Evolutionary conservation across 1,140 invertebrate species (phyloP).

Genomic region (Dendrolimus kikuchii): DNA sequence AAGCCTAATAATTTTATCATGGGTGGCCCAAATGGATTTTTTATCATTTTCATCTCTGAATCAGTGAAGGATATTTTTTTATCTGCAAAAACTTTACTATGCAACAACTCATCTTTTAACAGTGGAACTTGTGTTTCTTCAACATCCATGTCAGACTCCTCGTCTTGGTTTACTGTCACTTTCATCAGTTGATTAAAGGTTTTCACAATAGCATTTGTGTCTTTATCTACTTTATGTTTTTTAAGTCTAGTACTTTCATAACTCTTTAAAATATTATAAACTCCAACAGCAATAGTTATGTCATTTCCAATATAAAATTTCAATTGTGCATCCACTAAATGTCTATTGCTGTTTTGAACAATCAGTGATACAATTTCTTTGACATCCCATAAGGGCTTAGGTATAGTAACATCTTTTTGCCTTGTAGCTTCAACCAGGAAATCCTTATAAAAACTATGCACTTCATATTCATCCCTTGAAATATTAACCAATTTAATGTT

Average conservation of each 20-base stretch:
- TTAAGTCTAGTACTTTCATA: conserved; percentile 30
- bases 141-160: conserved; percentile 25
- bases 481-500: conserved; percentile 52
- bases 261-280: conserved; percentile 46
- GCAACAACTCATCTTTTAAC: conserved; percentile 46
- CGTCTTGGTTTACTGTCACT: conserved; percentile 20
- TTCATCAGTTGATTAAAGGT: conserved; percentile 49
- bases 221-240: conserved; percentile 38
- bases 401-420: conserved; percentile 30
- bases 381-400: conserved; percentile 33
- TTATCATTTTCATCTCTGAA: conserved; percentile 46
- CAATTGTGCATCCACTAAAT: conserved; percentile 45
- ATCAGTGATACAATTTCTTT: conserved; percentile 41
- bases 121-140: conserved; percentile 39
- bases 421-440: conserved; percentile 43
- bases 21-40: conserved; percentile 55
- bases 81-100: conserved; percentile 48
- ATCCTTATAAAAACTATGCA: conserved; percentile 44
- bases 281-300: conserved; percentile 45
- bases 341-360: conserved; percentile 44
- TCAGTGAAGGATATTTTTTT: conserved; percentile 50
- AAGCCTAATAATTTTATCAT: conserved; percentile 59
- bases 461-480: conserved; percentile 28
- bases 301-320: conserved; percentile 49
- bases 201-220: conserved; percentile 44